These are phyloP conservation scores for Hypotaenidia okinawae DNA, from an alignment of 2,797 vertebrate species.

Conservation along the genomic window DNA sequence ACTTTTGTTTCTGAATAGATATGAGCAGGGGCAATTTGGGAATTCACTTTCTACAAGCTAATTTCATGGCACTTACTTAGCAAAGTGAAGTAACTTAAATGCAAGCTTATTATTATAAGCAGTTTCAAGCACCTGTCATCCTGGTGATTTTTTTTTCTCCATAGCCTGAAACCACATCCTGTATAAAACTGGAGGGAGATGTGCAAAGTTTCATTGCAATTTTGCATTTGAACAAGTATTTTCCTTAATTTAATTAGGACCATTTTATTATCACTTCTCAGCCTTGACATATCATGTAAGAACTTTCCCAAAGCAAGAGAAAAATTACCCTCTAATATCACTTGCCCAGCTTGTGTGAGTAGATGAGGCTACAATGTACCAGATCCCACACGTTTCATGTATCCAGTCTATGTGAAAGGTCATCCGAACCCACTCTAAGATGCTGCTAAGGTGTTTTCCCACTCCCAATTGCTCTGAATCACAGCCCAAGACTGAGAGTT, in stretches of 20 bases:
- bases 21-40: constrained; percentile 60
- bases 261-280: neutral
- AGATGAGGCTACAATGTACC: neutral
- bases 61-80: constrained; percentile 68
- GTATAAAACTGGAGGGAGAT: neutral
- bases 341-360: neutral
- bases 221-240: constrained; percentile 43
- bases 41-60: constrained; percentile 65
- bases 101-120: constrained; percentile 62
- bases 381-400: neutral
- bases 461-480: neutral
- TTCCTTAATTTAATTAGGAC: neutral
- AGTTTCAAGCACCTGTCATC: constrained; percentile 61
- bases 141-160: constrained; percentile 56
- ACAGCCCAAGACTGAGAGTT: neutral
- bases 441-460: neutral
- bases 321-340: neutral
- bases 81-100: constrained; percentile 69
- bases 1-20: constrained; percentile 73
- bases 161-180: constrained; percentile 58
- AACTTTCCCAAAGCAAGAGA: neutral
- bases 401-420: neutral
- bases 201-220: neutral
- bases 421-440: neutral
- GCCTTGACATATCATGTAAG: neutral